phyloP scores from a whole-genome alignment of 2,113 vertebrate species.

The Rynchops niger region DNA sequence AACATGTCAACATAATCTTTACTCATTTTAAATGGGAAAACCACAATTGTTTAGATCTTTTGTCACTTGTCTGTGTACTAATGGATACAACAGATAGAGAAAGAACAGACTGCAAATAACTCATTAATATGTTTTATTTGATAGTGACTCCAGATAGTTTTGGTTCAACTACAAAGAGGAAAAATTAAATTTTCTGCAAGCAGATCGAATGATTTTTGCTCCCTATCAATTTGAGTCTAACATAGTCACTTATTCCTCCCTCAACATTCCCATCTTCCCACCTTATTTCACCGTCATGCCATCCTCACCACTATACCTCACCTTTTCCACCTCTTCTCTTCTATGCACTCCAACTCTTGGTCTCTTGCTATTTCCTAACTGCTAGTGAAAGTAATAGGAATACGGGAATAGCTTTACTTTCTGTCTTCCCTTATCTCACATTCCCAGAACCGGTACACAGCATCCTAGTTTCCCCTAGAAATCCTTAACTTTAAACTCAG shows the following conservation, averaged over 20 bases:
- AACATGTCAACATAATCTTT: not conserved
- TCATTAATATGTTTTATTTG: not conserved
- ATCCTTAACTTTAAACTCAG: not conserved
- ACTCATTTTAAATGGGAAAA: not conserved
- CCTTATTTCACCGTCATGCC: not conserved
- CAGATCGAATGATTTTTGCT: not conserved
- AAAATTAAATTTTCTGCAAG: not conserved
- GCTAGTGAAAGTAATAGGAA: not conserved
- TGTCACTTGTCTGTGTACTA: not conserved
- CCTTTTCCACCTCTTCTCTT: not conserved
- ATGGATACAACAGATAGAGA: not conserved
- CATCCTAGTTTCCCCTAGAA: not conserved
- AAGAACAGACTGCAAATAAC: not conserved
- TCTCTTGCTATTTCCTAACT: not conserved
- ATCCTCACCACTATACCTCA: not conserved
- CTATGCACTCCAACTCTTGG: not conserved
- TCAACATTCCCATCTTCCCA: not conserved
- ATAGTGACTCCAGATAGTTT: not conserved
- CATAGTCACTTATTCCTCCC: not conserved
- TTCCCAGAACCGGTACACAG: not conserved
- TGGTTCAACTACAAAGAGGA: not conserved
- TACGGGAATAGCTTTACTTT: not conserved
- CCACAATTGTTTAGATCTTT: not conserved
- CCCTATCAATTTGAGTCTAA: not conserved
- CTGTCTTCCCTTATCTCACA: not conserved